Conservation (phyloP, 2,113 vertebrate genomes). For the Prinia subflava region DNA sequence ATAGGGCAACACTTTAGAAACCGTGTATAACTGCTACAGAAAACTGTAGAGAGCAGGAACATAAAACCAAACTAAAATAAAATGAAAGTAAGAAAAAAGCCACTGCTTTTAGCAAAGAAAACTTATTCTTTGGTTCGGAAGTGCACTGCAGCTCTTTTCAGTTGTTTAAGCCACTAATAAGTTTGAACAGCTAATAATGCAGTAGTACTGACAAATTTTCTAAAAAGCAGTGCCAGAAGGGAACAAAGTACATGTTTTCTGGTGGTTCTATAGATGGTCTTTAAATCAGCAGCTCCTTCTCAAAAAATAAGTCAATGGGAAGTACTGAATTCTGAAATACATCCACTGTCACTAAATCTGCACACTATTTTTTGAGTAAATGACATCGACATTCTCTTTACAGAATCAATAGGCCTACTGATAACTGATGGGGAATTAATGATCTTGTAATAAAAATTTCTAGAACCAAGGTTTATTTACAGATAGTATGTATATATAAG, state of each 20-base stretch:
- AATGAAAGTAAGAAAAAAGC: background rate
- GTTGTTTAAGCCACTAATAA: background rate
- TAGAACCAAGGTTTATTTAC: background rate
- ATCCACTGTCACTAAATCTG: background rate
- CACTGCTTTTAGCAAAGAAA: background rate
- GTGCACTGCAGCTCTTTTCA: background rate
- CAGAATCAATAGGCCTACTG: background rate
- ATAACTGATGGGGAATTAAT: background rate
- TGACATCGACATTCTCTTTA: background rate
- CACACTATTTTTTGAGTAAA: background rate
- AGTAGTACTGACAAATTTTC: background rate
- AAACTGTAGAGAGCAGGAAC: background rate
- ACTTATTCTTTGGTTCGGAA: background rate
- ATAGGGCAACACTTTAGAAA: background rate
- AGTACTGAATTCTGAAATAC: background rate
- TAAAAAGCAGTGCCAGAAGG: background rate
- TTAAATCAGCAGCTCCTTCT: background rate
- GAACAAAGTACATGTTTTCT: background rate
- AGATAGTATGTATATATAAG: background rate
- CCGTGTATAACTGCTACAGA: background rate
- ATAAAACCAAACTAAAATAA: background rate
- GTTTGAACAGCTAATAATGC: background rate
- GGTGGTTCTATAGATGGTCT: background rate
- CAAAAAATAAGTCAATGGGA: background rate
- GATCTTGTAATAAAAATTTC: background rate